Percentiles rank a stretch among this genome's conserved stretches.
Evolutionary conservation across 2,797 vertebrate genomes (phyloP).

Genomic region (Heterohyrax brucei): DNA sequence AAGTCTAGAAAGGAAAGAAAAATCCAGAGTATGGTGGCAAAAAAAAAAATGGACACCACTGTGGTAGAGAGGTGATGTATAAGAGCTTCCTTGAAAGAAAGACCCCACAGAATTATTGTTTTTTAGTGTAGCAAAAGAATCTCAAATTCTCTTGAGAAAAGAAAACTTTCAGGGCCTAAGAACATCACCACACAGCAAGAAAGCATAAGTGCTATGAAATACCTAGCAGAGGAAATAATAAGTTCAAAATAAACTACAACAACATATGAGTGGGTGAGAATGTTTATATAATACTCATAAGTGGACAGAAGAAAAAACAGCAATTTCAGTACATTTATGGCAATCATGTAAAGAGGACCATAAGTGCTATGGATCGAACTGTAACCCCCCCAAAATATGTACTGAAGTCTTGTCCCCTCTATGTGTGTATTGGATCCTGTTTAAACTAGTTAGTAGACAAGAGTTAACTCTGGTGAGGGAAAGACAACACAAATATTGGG

Average conservation of each 20-base stretch:
- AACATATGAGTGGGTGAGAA: not conserved
- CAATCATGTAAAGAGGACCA: not conserved
- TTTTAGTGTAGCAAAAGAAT: not conserved
- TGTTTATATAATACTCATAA: slow-evolving; percentile 18
- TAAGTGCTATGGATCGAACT: not conserved
- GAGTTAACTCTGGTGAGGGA: too few species aligned
- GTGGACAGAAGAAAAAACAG: not conserved
- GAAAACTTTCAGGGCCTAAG: not conserved
- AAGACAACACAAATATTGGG: too few species aligned
- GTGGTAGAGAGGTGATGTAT: not conserved
- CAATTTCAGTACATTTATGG: not conserved
- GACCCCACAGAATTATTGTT: not conserved
- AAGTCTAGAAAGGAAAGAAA: slow-evolving; percentile 61
- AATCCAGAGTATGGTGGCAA: not conserved
- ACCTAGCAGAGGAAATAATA: not conserved
- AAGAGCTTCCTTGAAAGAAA: not conserved
- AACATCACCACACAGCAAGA: not conserved
- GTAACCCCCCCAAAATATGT: not conserved
- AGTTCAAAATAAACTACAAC: slow-evolving; percentile 13
- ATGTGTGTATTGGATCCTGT: not conserved
- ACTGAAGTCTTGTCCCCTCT: too few species aligned
- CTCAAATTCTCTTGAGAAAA: not conserved
- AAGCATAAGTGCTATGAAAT: not conserved
- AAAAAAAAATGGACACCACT: not conserved
- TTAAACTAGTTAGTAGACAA: not conserved